Conservation (phyloP, 2,888 invertebrate species). For the Bembecia ichneumoniformis region DNA sequence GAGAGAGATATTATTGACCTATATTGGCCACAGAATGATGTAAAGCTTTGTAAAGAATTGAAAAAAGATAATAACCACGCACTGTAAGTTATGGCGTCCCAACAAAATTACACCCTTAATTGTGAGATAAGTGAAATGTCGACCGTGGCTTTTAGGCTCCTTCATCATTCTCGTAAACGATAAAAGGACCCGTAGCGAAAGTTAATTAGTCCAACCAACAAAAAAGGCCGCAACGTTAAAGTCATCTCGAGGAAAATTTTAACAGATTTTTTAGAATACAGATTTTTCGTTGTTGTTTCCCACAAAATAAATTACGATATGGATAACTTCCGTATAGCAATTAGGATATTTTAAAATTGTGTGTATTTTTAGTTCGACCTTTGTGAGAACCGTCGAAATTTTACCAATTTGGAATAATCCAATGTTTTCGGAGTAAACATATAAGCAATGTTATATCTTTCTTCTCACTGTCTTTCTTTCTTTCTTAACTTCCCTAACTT, state of each 20-base stretch:
- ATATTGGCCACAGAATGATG: no score
- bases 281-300: not conserved
- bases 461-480: no score
- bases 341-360: not conserved
- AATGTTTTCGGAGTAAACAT: no score
- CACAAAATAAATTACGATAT: not conserved
- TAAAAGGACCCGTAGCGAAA: conserved; percentile 16
- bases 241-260: conserved; percentile 19
- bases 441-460: no score
- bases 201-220: conserved; percentile 23
- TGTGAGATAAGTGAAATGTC: conserved; percentile 32
- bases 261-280: conserved; percentile 10
- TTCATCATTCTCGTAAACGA: conserved; percentile 11
- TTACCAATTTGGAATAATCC: no score
- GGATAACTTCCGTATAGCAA: not conserved
- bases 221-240: conserved; percentile 18
- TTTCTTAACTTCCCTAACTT: no score
- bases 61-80: not conserved
- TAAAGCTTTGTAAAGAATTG: not conserved
- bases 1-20: no score
- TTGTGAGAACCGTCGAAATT: no score
- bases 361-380: no score
- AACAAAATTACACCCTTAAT: conserved; percentile 34
- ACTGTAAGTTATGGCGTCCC: conserved; percentile 11
- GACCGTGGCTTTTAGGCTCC: conserved; percentile 27